Evolutionary conservation across 2,888 invertebrate genomes (phyloP), one percentile per base, ranked within the genome.

Genomic region (Eupeodes luniger): DNA sequence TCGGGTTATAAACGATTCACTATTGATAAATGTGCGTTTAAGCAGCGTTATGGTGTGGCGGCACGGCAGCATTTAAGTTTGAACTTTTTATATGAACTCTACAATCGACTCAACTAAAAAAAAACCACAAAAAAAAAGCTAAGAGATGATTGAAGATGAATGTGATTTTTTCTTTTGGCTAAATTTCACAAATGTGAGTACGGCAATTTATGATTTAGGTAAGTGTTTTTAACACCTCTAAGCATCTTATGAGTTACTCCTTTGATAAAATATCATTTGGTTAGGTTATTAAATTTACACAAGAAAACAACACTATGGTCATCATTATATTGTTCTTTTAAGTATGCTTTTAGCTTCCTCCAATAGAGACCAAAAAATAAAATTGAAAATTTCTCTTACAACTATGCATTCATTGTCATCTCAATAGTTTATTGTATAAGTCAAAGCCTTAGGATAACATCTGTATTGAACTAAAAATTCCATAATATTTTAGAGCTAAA

Each of bases 1-100:
- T 88, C 85, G 81, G 88, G 81, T 64, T 69, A 85, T 88, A 81
- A 88, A 88, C 81, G 85, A 77, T 84, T 61, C 47, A 44, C 40
- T 51, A 55, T 53, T 27, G n/a, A 36, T 70, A 27, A 11, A 57
- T 27, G 27, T 27, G 34, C 53, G 11, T 40, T 40, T 14, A 49
- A 61, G 75, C 69, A 61, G 69, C 72, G 16, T 7, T 7, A 40
- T 27, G 27, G 27, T 27, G 27, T 19, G 16, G 55, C 19, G 5
- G 57, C 57, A 49, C 44, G n/a, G 70, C 69, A 70, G 75, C 70
- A 57, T 64, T 66, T 72, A 77, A 67, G 83, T 83, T 87, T 87
- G 84, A 87, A 81, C 80, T 86, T 78, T 70, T 75, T 61, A 19
- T 44, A 62, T 49, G 47, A 19, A 66, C 51, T 16, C 69, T 34